A percentile compares a stretch with the other conserved stretches of the same genome.
Conservation (phyloP, 2,797 vertebrate genomes). For the Tachyglossus aculeatus region DNA sequence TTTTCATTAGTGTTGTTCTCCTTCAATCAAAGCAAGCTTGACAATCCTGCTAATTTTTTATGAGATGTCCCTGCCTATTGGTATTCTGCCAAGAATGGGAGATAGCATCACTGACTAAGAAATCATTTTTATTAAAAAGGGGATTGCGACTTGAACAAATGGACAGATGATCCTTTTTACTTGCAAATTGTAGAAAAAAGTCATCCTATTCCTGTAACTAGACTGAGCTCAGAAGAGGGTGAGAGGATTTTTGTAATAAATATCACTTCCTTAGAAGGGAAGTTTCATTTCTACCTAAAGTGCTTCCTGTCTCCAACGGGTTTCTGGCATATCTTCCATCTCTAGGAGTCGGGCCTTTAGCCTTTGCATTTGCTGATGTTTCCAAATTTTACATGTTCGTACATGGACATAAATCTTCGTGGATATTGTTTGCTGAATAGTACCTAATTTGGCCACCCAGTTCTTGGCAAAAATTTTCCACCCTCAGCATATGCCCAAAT, state of each 20-base stretch:
- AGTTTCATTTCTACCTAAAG: neutral
- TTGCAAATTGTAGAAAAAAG: too few relatives aligned
- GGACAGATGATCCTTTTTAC: too few relatives aligned
- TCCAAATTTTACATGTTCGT: neutral
- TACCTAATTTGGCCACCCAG: neutral
- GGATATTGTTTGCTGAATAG: neutral
- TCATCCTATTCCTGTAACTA: too few relatives aligned
- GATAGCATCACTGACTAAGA: too few relatives aligned
- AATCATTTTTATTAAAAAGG: too few relatives aligned
- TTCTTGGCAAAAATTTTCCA: neutral
- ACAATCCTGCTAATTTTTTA: too few relatives aligned
- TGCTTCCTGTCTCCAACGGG: neutral
- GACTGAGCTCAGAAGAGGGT: too few relatives aligned
- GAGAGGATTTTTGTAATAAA: neutral
- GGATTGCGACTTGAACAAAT: too few relatives aligned
- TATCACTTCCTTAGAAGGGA: neutral
- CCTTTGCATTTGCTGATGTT: neutral
- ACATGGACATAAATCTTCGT: neutral
- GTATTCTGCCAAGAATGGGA: too few relatives aligned
- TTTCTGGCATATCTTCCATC: neutral
- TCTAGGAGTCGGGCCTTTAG: rapidly evolving
- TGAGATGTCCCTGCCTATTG: too few relatives aligned
- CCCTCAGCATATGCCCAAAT: neutral
- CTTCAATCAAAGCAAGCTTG: too few relatives aligned
- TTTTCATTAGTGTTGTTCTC: too few relatives aligned